These are phyloP conservation scores for Enteromius anoplus DNA, from an alignment of 2,797 vertebrate genomes.

Conservation along the genomic window DNA sequence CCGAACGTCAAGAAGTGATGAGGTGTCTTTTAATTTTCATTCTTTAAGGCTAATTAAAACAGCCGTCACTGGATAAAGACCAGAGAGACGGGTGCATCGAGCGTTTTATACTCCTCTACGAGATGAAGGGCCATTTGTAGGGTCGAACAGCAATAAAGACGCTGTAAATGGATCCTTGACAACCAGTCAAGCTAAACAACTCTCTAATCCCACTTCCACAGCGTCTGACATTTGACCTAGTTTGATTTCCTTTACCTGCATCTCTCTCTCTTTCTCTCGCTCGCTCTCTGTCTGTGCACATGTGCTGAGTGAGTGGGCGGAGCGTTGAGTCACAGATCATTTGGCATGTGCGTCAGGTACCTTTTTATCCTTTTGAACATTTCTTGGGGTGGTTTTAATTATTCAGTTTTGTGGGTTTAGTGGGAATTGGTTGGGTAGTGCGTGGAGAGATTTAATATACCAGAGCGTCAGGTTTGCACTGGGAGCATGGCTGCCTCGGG, in stretches of 20 bases:
- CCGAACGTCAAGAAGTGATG: slow-evolving; percentile 3
- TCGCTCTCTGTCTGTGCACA: too few relatives aligned
- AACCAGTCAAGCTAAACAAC: slow-evolving; percentile 34
- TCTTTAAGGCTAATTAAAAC: slow-evolving; percentile 24
- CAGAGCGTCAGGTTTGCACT: neutral
- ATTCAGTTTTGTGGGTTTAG: too few relatives aligned
- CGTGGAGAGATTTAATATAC: neutral
- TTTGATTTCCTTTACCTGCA: slow-evolving; percentile 40
- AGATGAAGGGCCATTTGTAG: slow-evolving; percentile 17
- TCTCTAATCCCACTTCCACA: slow-evolving; percentile 17
- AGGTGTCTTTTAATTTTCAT: slow-evolving; percentile 12
- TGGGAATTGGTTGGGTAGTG: too few relatives aligned
- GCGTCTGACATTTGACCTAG: slow-evolving; percentile 52
- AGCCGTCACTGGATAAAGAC: neutral
- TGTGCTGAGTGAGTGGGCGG: neutral
- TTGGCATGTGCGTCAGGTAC: neutral
- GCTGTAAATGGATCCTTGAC: slow-evolving; percentile 51
- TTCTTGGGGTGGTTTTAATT: too few relatives aligned
- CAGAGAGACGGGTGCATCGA: neutral
- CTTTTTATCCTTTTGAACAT: too few relatives aligned
- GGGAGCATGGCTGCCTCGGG: neutral
- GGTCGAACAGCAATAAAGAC: slow-evolving; percentile 45
- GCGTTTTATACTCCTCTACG: neutral
- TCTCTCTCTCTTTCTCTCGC: neutral
- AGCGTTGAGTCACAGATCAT: neutral